Percentiles rank a stretch among this genome's conserved stretches.
Evolutionary conservation across 2,113 vertebrate species (phyloP).

Genomic region (Euleptes europaea): DNA sequence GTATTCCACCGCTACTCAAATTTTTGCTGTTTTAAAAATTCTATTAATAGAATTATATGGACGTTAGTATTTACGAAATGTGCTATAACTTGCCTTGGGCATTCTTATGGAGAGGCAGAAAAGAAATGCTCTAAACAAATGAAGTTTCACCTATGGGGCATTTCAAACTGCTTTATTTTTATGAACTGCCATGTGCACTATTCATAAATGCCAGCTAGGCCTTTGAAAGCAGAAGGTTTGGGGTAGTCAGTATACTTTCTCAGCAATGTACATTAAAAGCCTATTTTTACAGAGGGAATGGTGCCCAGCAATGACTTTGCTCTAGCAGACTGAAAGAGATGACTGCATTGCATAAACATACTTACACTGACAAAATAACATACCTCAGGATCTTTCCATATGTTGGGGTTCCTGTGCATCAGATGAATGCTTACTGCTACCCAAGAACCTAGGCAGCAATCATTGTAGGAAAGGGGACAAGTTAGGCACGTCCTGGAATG

Average conservation of each 20-base stretch:
- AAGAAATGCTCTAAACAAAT: no score
- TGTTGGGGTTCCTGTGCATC: constrained; percentile 72
- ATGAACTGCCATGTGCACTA: not conserved
- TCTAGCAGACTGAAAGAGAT: not conserved
- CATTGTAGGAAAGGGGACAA: not conserved
- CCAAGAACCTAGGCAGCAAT: constrained; percentile 1
- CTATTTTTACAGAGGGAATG: not conserved
- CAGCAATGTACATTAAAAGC: not conserved
- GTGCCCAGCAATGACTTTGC: not conserved
- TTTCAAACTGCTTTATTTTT: not conserved
- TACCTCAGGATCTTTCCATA: constrained; percentile 79
- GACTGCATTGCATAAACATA: not conserved
- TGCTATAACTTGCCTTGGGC: no score
- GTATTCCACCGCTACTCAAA: no score
- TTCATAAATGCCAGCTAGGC: not conserved
- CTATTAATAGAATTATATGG: no score
- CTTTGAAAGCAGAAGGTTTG: not conserved
- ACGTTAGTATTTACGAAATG: no score
- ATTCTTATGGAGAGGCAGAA: no score
- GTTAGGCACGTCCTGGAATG: not conserved
- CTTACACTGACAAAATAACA: not conserved
- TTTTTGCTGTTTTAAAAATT: no score
- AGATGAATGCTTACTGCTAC: constrained; percentile 65
- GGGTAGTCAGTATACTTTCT: not conserved
- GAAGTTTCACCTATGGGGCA: not conserved